Evolutionary conservation across 2,888 invertebrate species (phyloP), one percentile per base, ranked within the genome.

Genomic region (Luperina testacea): DNA sequence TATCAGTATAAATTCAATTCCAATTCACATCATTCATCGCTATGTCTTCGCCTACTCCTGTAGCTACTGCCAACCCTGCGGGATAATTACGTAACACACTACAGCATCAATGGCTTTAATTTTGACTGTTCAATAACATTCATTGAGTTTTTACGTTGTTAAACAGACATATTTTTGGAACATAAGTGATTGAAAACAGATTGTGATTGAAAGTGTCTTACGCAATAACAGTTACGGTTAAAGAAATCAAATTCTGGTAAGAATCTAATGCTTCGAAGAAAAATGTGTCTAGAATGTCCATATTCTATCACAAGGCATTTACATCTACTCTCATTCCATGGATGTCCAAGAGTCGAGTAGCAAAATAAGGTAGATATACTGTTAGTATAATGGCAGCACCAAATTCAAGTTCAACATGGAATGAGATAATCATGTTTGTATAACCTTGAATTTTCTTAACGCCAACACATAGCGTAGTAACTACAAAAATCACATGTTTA

Each of bases 391-490:
- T 13, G 17, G 1, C 20, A 59, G 17, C 7, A n/a, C 38, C 1
- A 51, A 76, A 38, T 15, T 75, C n/a, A 61, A 45, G 45, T 24
- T 72, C 27, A 65, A 48, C 6, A 9, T 6, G 15, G 20, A 8
- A 48, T 76, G 61, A 76, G 27, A 76, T 38, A 38, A 38, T 76
- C 15, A 38, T 48, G 20, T 38, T 51, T 1, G 32, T 20, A 32
- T 53, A n/a, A 77, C 77, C 45, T 64, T 77, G 45, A 64, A n/a
- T 38, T n/a, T 59, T 2, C 11, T 38, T 24, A 57, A 59, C 4
- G 61, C 17, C 13, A 38, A 13, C 42, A 51, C 3, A 27, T 67
- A 67, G 2, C 4, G 1, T 51, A 15, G 13, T 70, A 9, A 20
- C 24, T 32, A 45, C 42, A 42, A 73, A 61, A 68, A 45, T 32